Conservation (phyloP, 2,113 vertebrate genomes). For the Cottus gobio region DNA sequence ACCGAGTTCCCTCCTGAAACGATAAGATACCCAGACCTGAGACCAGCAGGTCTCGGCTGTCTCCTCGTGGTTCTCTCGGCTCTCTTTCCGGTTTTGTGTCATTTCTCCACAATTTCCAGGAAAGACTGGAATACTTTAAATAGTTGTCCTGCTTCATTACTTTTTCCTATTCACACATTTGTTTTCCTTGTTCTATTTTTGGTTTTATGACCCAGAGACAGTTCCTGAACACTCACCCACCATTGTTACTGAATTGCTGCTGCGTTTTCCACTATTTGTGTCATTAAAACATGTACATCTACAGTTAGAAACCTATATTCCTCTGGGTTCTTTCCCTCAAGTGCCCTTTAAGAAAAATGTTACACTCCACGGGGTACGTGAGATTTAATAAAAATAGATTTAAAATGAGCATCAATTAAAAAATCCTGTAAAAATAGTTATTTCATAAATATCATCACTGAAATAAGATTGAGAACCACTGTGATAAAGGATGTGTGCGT, state of each 20-base stretch:
- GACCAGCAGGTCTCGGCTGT: constrained; percentile 22
- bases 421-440: no score
- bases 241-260: not conserved
- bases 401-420: no score
- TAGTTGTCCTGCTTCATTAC: constrained; percentile 7
- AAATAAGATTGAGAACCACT: no score
- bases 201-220: not conserved
- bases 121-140: constrained; percentile 52
- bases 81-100: not conserved
- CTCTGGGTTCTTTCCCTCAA: not conserved
- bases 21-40: constrained; percentile 38
- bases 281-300: not conserved
- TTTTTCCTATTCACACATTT: not conserved
- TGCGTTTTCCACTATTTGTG: not conserved
- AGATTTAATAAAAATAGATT: no score
- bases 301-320: not conserved
- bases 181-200: not conserved
- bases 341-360: not conserved
- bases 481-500: not conserved
- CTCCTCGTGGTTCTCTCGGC: not conserved
- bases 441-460: no score
- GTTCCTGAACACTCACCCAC: not conserved
- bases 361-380: no score
- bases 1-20: constrained; percentile 10
- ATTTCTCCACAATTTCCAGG: constrained; percentile 21